phyloP scores from a whole-genome alignment of 2,113 vertebrate genomes.

The Cyanistes caeruleus region DNA sequence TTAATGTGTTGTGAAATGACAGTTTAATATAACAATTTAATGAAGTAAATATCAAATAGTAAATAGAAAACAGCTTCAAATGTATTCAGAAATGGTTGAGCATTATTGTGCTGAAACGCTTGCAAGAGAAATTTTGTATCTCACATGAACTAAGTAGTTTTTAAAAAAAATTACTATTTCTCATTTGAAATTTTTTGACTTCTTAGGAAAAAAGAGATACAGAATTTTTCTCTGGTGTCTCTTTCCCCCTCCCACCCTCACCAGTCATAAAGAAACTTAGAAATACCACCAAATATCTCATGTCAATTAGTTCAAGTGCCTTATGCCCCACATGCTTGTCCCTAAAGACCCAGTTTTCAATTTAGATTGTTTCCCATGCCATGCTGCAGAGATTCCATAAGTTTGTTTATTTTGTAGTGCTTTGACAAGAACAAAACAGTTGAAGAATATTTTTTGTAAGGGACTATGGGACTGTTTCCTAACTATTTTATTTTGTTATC shows the following conservation, averaged over 20 bases:
- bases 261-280: neutral
- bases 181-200: neutral
- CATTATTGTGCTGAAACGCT: neutral
- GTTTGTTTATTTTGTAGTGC: neutral
- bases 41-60: neutral
- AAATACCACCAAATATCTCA: neutral
- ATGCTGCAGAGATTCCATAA: neutral
- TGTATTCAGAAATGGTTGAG: neutral
- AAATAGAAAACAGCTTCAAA: neutral
- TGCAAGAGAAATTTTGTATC: neutral
- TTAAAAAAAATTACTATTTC: neutral
- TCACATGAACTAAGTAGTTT: neutral
- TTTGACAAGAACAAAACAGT: neutral
- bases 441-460: neutral
- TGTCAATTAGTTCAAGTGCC: neutral
- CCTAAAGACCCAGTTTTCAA: neutral
- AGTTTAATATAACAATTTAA: neutral
- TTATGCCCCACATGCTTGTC: accelerated
- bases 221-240: neutral
- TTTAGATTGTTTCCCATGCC: neutral
- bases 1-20: neutral
- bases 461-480: neutral
- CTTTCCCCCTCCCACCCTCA: neutral
- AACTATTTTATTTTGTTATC: neutral
- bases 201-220: neutral